Base-by-base conservation (phyloP, 2,888 invertebrate species). In the Cataglyphis livida region DNA sequence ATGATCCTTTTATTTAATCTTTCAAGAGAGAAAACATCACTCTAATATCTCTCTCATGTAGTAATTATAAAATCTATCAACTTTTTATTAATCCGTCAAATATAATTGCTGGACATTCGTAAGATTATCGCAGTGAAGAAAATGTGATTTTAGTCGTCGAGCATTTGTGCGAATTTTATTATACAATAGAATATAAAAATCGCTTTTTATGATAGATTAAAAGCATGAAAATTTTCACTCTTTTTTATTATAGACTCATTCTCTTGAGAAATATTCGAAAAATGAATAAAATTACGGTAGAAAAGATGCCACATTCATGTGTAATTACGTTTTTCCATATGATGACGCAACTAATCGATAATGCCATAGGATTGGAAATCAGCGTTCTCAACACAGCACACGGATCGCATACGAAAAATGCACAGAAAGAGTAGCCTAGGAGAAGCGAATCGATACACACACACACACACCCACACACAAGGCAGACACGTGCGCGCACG, bases 371-470 rank as follows among this genome's bases (percentile, higher is more conserved):
- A 70, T 78, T 78, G 71, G 44, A 78, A 78, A 78, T 78, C 57
- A 41, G 21, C 32, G 71, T 70, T 78, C 44, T 70, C 71, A 28
- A 28, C 41, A 7, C 70, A 32, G 38, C 66, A 18, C 65, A 70
- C 54, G 57, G 3, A 76, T 70, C 44, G 71, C 71, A 78, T 71
- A 78, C 71, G 70, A 57, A 68, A 76, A 76, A 76, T 68, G 28
- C 10, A 54, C 54, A 35, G 41, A 76, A 28, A 76, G 28, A 57
- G 28, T 12, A 21, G 71, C 44, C 61, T 41, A 65, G 25, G 57
- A 68, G 15, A 25, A 75, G 18, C 10, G 25, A 18, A 75, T 75
- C 64, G 65, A 74, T 62, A 62, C 32, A 21, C 15, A 62, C 25
- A 61, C 6, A 35, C 15, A 12, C 9, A n/a, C n/a, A 9, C 18